Conservation (phyloP, 2,888 invertebrate genomes). For the Mimumesa dahlbomi region DNA sequence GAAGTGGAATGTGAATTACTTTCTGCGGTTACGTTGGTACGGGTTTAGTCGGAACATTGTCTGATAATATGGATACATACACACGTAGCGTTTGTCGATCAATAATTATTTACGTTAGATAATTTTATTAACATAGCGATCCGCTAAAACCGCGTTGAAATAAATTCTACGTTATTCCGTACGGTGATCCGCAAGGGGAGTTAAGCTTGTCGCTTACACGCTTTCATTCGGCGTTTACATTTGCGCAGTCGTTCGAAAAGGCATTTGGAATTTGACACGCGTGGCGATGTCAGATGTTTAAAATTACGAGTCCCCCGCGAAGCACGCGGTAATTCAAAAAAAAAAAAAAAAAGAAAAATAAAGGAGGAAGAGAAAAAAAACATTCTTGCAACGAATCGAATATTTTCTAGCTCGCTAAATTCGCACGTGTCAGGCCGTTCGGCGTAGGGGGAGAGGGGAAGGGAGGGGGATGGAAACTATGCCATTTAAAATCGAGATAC, state of each 20-base stretch:
- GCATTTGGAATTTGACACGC: conserved; percentile 32
- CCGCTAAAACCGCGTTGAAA: no score
- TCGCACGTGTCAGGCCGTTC: conserved; percentile 52
- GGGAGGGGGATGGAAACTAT: conserved; percentile 16
- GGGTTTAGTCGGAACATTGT: no score
- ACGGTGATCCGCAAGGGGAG: background rate
- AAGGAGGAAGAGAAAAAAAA: no score
- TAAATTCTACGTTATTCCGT: no score
- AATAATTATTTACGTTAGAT: no score
- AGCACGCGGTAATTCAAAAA: conserved; percentile 35
- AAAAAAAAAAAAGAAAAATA: no score
- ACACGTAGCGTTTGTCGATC: no score
- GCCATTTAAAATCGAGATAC: conserved; percentile 36
- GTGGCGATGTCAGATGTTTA: conserved; percentile 55
- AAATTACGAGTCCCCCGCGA: conserved; percentile 31
- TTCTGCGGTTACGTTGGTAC: no score
- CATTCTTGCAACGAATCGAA: conserved; percentile 56
- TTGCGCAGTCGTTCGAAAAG: conserved; percentile 22
- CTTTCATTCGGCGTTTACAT: conserved; percentile 18
- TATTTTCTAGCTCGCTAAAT: conserved; percentile 54
- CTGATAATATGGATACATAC: no score
- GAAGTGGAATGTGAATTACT: no score
- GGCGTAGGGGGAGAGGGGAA: no score
- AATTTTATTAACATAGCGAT: no score
- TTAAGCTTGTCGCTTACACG: conserved; percentile 31